Percentiles rank a stretch among this genome's conserved stretches.
These are phyloP conservation scores for Aleiodes alternator DNA, from an alignment of 2,888 invertebrate genomes.

Conservation along the genomic window DNA sequence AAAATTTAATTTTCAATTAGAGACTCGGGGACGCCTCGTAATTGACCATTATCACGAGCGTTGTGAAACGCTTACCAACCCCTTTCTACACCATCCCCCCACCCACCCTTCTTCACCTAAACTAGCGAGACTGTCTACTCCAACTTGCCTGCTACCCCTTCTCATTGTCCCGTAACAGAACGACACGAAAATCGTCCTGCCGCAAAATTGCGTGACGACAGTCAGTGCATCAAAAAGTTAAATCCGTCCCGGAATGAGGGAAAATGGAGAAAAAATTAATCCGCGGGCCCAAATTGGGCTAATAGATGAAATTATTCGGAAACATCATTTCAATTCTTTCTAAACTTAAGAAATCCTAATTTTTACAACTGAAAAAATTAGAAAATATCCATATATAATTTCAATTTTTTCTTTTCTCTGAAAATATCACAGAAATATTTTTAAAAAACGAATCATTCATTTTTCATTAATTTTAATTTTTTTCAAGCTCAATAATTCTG, in stretches of 20 bases:
- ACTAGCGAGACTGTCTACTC: background rate
- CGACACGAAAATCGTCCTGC: constrained; percentile 27
- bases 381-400: no score
- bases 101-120: background rate
- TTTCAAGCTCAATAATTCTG: no score
- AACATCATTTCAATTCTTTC: background rate
- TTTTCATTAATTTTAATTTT: no score
- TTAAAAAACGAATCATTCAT: no score
- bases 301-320: no score
- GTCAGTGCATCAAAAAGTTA: constrained; percentile 35
- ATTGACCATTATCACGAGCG: constrained; percentile 46
- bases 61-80: constrained; percentile 21
- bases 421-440: no score
- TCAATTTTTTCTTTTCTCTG: no score
- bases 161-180: background rate
- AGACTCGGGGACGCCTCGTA: constrained; percentile 28
- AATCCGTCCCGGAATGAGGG: background rate
- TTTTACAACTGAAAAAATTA: no score
- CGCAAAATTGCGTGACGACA: constrained; percentile 30
- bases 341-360: no score
- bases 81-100: background rate
- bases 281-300: no score
- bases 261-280: no score
- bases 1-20: constrained; percentile 47
- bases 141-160: background rate